These are phyloP conservation scores for Apteryx mantelli DNA, from an alignment of 2,113 vertebrate genomes.

Conservation along the genomic window DNA sequence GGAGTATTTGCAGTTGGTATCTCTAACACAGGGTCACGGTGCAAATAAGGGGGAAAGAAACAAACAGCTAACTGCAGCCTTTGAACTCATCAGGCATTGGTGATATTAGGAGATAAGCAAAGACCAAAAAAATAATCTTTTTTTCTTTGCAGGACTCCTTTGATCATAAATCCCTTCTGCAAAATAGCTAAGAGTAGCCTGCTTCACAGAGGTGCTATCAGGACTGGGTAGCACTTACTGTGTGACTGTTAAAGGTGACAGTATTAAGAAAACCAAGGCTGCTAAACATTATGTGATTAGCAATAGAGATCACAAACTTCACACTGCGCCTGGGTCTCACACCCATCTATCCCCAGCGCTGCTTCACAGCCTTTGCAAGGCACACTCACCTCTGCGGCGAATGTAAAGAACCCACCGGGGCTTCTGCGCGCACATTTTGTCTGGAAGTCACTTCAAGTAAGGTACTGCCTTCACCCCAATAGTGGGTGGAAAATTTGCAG, in stretches of 20 bases:
- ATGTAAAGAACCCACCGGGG: no score
- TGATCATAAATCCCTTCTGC: not conserved
- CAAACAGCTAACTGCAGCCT: not conserved
- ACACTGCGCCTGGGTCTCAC: not conserved
- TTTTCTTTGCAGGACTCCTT: not conserved
- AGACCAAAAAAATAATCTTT: not conserved
- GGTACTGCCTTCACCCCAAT: not conserved
- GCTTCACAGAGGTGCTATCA: not conserved
- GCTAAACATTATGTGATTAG: fast-evolving
- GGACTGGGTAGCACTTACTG: not conserved
- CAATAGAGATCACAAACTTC: fast-evolving
- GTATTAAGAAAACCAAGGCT: not conserved
- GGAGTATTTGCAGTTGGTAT: not conserved
- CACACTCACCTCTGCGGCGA: not conserved
- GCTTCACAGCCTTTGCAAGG: not conserved
- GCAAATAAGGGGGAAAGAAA: not conserved
- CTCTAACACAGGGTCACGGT: not conserved
- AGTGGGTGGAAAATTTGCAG: not conserved
- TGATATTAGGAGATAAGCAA: not conserved
- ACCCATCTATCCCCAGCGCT: not conserved
- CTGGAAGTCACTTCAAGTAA: not conserved
- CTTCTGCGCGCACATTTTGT: not conserved
- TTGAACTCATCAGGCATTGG: not conserved
- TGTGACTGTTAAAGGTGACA: not conserved
- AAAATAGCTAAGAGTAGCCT: not conserved